Percentiles rank a stretch among this genome's conserved stretches.
Conservation (phyloP, 2,888 invertebrate genomes). For the Drosophila formosana region DNA sequence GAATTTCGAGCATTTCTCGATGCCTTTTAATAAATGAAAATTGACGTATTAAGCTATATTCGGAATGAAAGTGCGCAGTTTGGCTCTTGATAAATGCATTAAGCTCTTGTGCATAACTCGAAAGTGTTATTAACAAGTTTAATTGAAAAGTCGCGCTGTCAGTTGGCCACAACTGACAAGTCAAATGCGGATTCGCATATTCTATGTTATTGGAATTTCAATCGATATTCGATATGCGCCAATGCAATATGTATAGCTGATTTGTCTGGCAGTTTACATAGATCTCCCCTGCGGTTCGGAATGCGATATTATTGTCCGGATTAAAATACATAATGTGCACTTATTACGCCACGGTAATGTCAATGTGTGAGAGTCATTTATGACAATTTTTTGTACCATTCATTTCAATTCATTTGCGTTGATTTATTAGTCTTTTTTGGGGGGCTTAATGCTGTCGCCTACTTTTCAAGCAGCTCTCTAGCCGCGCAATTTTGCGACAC, state of each 20-base stretch:
- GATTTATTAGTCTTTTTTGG: constrained; percentile 30
- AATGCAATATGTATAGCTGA: constrained; percentile 11
- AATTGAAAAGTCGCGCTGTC: constrained; percentile 35
- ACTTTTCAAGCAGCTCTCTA: constrained; percentile 9
- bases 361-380: constrained; percentile 21
- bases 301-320: constrained; percentile 43
- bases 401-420: constrained; percentile 46
- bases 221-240: constrained; percentile 15
- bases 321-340: constrained; percentile 44
- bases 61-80: constrained; percentile 1
- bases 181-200: constrained; percentile 1
- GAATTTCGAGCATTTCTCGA: neutral
- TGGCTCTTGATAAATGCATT: constrained; percentile 24
- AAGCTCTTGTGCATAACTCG: constrained; percentile 21
- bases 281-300: constrained; percentile 12
- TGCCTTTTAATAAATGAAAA: constrained; percentile 16
- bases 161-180: constrained; percentile 29
- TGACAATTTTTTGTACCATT: constrained; percentile 4
- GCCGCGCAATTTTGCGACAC: constrained; percentile 10
- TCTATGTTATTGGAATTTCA: neutral
- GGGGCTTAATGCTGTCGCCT: constrained; percentile 9
- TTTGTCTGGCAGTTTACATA: constrained; percentile 14
- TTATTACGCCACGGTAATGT: constrained; percentile 19
- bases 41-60: constrained; percentile 14
- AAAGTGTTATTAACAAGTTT: constrained; percentile 45